Evolutionary conservation across 2,113 vertebrate species (phyloP).

Genomic region (Ammodytes dubius): DNA sequence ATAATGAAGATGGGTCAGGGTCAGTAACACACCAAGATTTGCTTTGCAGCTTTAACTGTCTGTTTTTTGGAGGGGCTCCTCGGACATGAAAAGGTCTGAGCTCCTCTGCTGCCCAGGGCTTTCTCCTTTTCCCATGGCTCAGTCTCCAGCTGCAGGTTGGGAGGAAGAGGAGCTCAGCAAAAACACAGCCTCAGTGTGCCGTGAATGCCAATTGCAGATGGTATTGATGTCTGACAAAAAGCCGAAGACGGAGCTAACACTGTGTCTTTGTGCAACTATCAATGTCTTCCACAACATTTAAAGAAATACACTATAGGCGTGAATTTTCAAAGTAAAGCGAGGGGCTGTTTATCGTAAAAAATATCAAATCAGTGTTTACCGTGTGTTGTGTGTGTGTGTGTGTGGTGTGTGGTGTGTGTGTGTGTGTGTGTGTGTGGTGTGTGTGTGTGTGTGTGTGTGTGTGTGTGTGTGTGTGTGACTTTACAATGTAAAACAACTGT

Average conservation of each 20-base stretch:
- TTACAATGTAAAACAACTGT: neutral
- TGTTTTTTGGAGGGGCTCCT: neutral
- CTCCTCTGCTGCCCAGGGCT: slow-evolving; percentile 15
- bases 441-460: too few relatives aligned
- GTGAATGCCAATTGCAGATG: slow-evolving; percentile 53
- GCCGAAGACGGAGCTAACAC: slow-evolving; percentile 8
- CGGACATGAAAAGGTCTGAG: neutral
- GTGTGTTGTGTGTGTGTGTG: neutral
- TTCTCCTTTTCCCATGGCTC: neutral
- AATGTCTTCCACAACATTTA: neutral
- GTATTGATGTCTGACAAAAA: slow-evolving; percentile 29
- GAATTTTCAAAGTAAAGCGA: neutral
- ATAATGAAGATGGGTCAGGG: too few relatives aligned
- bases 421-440: too few relatives aligned
- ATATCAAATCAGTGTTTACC: neutral
- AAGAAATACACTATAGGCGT: neutral
- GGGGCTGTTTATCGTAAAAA: neutral
- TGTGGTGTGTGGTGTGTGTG: too few relatives aligned
- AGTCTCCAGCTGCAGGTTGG: slow-evolving; percentile 40
- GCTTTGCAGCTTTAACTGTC: slow-evolving; percentile 9
- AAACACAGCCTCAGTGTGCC: slow-evolving; percentile 42
- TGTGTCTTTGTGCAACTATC: slow-evolving; percentile 3
- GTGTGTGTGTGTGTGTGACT: neutral
- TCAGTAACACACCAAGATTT: neutral
- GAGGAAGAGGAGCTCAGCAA: slow-evolving; percentile 16